Evolutionary conservation across 2,113 vertebrate genomes (phyloP), one percentile per base, ranked within the genome.

Genomic region (Sciurus niger): DNA sequence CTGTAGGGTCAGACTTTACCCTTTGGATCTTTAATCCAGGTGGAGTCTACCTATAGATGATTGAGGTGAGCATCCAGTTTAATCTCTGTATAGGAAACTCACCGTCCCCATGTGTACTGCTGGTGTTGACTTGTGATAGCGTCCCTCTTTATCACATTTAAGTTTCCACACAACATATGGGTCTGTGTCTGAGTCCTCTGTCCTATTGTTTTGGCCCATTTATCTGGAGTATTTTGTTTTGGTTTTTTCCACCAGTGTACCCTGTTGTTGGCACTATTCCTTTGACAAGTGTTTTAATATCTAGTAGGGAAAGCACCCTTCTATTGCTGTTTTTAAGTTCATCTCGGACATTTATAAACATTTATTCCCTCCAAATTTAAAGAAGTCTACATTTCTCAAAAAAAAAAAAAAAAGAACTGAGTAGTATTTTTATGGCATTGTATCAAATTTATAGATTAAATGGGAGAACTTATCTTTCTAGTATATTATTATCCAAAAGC

Each of bases 281-380:
- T 95, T 94, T 89, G 43, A 68, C 7, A 1, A 10, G 2, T 76
- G 20, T 90, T 92, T 90, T 68, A 68, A 58, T 74, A 55, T 78
- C 16, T 72, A 48, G 10, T 37, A 74, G 67, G 25, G 2, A 25
- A 70, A 90, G 13, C 22, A 65, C 40, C 10, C 77, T 76, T 90
- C 13, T 79, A 30, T 24, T 79, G 18, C 2, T 78, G 24, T 60
- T 88, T 92, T 83, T 60, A 65, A 82, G 46, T 28, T 79, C 48
- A 2, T 12, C 30, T 92, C 93, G 18, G 12, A 22, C 12, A 77
- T 63, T 93, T 28, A 70, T 63, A 79, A 86, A 90, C 63, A 32
- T 40, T 94, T 84, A 84, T 93, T 48, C 84, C 16, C 18, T 48
- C 70, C 43, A 94, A 53, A 48, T 92, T 92, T 87, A 84, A 87